phyloP scores from a whole-genome alignment of 2,797 vertebrate genomes.

The Lophotriccus pileatus region DNA sequence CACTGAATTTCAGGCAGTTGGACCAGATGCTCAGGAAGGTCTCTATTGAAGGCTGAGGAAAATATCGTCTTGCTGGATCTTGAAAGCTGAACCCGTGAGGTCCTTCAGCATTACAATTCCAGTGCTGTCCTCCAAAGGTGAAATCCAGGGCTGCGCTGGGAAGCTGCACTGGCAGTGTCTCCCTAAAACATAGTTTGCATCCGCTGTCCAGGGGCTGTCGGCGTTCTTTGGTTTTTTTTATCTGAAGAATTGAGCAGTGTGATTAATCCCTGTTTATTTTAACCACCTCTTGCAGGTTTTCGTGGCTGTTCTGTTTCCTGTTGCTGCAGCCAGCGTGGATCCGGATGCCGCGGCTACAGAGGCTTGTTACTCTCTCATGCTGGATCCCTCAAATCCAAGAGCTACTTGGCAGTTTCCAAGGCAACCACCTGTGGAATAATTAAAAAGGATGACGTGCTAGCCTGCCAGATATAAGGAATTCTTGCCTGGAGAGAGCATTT shows the following conservation, averaged over 20 bases:
- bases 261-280: not conserved
- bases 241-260: not conserved
- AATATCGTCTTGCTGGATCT: not conserved
- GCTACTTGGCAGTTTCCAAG: conserved; percentile 66
- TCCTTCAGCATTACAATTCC: not conserved
- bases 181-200: not conserved
- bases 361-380: not conserved
- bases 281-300: conserved; percentile 31
- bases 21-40: conserved; percentile 1
- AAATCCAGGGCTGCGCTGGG: not conserved
- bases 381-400: conserved; percentile 28
- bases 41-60: not conserved
- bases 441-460: conserved; percentile 55
- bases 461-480: conserved; percentile 33
- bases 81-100: not conserved
- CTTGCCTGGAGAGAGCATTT: conserved; percentile 25
- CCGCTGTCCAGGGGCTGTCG: fast-evolving
- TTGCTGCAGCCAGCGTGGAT: not conserved
- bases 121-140: not conserved
- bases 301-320: fast-evolving
- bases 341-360: not conserved
- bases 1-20: conserved; percentile 38
- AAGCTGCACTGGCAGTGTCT: not conserved
- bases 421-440: conserved; percentile 68
- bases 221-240: fast-evolving